Percentiles rank a stretch among this genome's conserved stretches.
These are phyloP conservation scores for Sarcophaga caerulescens DNA, from an alignment of 2,888 invertebrate species.

Conservation along the genomic window DNA sequence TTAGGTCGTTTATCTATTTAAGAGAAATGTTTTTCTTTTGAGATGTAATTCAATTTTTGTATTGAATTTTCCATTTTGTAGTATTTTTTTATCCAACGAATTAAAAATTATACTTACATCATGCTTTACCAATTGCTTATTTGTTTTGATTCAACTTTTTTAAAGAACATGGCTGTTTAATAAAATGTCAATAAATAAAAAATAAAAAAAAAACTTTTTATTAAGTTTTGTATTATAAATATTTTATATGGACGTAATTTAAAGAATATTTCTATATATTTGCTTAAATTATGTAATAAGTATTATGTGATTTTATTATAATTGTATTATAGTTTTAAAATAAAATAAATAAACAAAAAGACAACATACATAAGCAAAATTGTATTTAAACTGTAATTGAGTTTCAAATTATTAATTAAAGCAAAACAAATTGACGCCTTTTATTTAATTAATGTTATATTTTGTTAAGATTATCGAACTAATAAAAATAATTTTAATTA, in stretches of 20 bases:
- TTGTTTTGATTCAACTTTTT: not conserved
- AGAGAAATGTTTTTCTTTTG: no score
- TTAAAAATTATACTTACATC: no score
- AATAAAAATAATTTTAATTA: not conserved
- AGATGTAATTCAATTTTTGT: no score
- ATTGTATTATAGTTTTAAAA: conserved; percentile 64
- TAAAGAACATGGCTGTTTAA: not conserved
- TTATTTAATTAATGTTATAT: conserved; percentile 53
- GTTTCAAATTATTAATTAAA: conserved; percentile 27
- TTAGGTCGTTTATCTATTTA: no score
- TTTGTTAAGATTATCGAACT: not conserved
- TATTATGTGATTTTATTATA: conserved; percentile 68
- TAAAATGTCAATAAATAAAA: not conserved
- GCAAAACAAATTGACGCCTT: conserved; percentile 45
- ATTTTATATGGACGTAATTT: conserved; percentile 45
- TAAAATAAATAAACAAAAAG: not conserved
- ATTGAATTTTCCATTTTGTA: no score
- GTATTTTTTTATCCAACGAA: no score
- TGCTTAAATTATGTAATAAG: conserved; percentile 56
- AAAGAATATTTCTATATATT: conserved; percentile 53
- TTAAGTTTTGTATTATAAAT: not conserved
- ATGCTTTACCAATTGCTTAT: not conserved
- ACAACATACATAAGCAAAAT: conserved; percentile 12
- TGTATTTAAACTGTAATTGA: conserved; percentile 40
- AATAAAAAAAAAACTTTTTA: not conserved